phyloP scores from a whole-genome alignment of 2,113 vertebrate species.

The Calyptomena viridis region DNA sequence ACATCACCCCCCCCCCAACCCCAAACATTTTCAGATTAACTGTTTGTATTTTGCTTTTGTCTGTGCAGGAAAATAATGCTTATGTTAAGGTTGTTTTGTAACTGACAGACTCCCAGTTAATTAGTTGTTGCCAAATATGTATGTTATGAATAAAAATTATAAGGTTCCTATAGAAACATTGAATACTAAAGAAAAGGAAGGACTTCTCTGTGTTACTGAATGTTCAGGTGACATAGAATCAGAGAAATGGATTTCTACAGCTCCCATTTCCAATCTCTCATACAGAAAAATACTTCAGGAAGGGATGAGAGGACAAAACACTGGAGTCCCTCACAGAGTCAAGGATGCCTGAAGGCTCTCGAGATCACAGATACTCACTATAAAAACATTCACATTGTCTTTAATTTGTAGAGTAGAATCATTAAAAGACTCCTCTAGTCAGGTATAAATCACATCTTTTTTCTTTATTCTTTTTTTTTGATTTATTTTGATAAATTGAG shows the following conservation, averaged over 20 bases:
- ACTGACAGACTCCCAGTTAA: slow-evolving; percentile 8
- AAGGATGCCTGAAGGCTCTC: neutral
- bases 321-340: neutral
- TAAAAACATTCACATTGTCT: neutral
- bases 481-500: neutral
- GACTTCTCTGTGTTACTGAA: neutral
- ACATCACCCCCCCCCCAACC: neutral
- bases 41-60: slow-evolving; percentile 44
- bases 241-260: neutral
- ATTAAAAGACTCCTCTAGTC: neutral
- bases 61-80: neutral
- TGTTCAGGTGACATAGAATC: neutral
- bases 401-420: neutral
- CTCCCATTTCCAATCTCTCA: neutral
- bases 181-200: neutral
- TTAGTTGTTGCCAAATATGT: neutral
- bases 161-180: neutral
- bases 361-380: neutral
- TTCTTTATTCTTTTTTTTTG: neutral
- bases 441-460: neutral
- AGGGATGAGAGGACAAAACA: neutral
- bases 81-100: slow-evolving; percentile 5
- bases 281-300: neutral
- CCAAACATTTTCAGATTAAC: neutral
- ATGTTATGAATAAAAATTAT: slow-evolving; percentile 10